Evolutionary conservation across 2,113 vertebrate species (phyloP), one percentile per base, ranked within the genome.

Genomic region (Dicentrarchus labrax): DNA sequence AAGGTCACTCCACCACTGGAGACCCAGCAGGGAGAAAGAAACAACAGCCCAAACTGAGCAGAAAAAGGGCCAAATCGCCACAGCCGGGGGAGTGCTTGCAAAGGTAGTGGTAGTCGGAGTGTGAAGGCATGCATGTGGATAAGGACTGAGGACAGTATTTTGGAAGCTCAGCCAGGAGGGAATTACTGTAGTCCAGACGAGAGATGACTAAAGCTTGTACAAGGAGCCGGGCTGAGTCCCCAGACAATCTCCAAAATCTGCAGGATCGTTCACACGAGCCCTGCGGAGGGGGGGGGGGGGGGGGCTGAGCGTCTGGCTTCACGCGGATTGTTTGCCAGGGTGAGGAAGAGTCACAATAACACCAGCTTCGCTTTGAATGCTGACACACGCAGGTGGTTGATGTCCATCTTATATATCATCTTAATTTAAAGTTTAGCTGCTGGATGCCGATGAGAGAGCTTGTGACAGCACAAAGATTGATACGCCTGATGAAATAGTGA

Each of bases 1-100:
- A 83, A 90, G 85, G 92, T 91, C 87, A 88, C 15, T 69, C 38
- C 15, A 17, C 57, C 57, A 76, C 62, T 19, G 13, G 75, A 80
- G 83, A 61, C 48, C 69, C 76, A 71, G 82, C 54, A 39, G 68
- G 43, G 56, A 30, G 36, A 30, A n/a, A 67, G 30, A 30, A 30
- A 30, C 30, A 30, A 51, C 2, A 5, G 70, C 17, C 7, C 15
- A 65, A 59, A 10, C 36, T 13, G 61, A 71, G 39, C n/a, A 15
- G 72, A 68, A 38, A 67, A 50, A 56, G 1, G 12, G 38, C n/a
- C 56, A 59, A 64, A 84, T 22, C 4, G 11, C 51, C 15, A 9
- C 50, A 43, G 45, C 0, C 15, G 45, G 48, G 39, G 48, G 13
- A 57, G 19, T n/a, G 53, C 7, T 5, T 43, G 54, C 47, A 30